Evolutionary conservation across 2,888 invertebrate species (phyloP).

Genomic region (Margaritifera margaritifera): DNA sequence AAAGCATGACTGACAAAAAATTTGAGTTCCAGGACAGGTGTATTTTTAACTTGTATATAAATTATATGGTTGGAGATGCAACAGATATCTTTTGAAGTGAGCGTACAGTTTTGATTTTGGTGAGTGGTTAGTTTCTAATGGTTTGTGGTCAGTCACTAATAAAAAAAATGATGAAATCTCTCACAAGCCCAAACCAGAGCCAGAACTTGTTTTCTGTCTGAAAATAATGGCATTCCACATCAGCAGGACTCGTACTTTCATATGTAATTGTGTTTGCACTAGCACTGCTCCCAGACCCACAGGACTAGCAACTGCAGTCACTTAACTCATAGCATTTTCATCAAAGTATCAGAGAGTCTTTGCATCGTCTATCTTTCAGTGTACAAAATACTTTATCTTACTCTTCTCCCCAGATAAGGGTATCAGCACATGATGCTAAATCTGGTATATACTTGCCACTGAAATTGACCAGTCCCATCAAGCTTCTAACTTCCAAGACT

Average conservation of each 20-base stretch:
- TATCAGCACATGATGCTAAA: conserved; percentile 24
- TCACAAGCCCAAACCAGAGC: conserved; percentile 49
- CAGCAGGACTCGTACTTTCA: conserved; percentile 8
- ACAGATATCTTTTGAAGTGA: conserved; percentile 49
- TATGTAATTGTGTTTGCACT: conserved; percentile 24
- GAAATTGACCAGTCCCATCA: conserved; percentile 25
- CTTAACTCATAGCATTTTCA: not conserved
- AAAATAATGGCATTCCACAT: conserved; percentile 29
- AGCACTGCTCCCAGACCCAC: conserved; percentile 35
- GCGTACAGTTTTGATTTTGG: conserved; percentile 48
- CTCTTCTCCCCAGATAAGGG: conserved; percentile 19
- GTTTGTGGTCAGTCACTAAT: no score
- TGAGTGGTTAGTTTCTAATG: conserved; percentile 43
- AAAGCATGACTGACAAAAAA: no score
- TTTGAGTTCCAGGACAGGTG: no score
- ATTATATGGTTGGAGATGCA: conserved; percentile 40
- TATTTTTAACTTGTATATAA: no score
- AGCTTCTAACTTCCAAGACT: conserved; percentile 34
- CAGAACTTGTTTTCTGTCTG: conserved; percentile 44
- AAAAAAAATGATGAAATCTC: no score
- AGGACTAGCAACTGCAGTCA: conserved; percentile 28
- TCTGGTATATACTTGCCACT: conserved; percentile 24
- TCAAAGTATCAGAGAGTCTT: conserved; percentile 20
- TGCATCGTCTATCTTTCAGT: conserved; percentile 17
- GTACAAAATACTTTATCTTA: conserved; percentile 13